Base-by-base conservation (phyloP, 1,140 invertebrate genomes). In the Sminthurinus signatus region DNA sequence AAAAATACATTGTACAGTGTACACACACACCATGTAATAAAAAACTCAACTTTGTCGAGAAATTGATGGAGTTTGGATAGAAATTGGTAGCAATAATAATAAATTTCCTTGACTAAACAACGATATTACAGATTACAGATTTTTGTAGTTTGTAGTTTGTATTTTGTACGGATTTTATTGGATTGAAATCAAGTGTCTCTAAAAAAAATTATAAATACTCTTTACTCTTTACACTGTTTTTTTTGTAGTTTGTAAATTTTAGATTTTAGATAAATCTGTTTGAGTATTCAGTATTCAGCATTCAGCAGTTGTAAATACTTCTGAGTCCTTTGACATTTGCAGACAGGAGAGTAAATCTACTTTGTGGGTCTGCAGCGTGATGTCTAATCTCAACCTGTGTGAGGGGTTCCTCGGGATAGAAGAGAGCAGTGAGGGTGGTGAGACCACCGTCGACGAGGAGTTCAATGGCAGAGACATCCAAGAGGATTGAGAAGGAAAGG, bases 381-480 rank as follows among this genome's bases (percentile, higher is more conserved):
- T 64, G 50, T 17, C 29, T 15, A 42, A 69, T 27, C 15, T 69
- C 50, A 28, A 63, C 19, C n/a, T 14, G 1, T 3, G 32, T 29
- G 2, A 66, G 46, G 12, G 55, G 59, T n/a, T 44, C 59, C 1
- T 61, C 55, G 15, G 69, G 67, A 25, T 43, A 71, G 36, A 65
- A 65, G 12, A 69, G 43, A 0, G 42, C 46, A 2, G 69, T 71
- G 42, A 71, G 23, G 8, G 19, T 17, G 21, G 65, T 70, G 0
- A 66, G 25, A 2, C 66, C 69, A 21, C 42, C 60, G 44, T 71
- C 67, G 0, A 52, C 66, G 57, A 69, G 63, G 8, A 69, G 39
- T 48, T 71, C 69, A 36, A 69, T 46, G 10, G 62, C 32, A 23
- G 48, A 42, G 5, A 52, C 43, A 36, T 71, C 69, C 1, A 62